phyloP scores from a whole-genome alignment of 2,797 vertebrate genomes.

The Melanitta fusca region DNA sequence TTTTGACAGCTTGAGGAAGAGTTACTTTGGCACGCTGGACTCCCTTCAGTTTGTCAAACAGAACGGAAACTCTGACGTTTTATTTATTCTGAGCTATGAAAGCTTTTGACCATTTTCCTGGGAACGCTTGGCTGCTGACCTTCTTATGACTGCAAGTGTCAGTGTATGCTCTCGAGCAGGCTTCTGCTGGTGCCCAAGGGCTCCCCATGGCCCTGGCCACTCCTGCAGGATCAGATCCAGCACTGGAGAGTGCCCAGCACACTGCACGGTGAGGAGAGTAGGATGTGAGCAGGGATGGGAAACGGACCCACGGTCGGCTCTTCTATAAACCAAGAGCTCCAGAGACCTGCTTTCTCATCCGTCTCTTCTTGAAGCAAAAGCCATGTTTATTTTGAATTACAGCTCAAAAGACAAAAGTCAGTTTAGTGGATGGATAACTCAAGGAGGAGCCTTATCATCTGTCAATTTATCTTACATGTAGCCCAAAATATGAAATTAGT shows the following conservation, averaged over 20 bases:
- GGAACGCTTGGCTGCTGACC: neutral
- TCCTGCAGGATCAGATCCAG: no score
- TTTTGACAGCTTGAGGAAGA: neutral
- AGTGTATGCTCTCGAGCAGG: neutral
- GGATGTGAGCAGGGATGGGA: neutral
- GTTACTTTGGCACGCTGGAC: neutral
- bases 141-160: neutral
- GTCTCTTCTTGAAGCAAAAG: neutral
- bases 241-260: no score
- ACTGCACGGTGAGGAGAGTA: no score
- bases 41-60: neutral
- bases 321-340: neutral
- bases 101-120: neutral
- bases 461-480: neutral
- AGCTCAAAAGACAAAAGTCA: neutral
- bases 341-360: neutral
- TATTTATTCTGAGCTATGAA: neutral
- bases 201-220: no score
- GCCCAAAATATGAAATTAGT: neutral
- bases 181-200: neutral
- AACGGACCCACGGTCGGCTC: neutral
- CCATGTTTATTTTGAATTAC: neutral
- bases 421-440: neutral
- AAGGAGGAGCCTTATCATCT: neutral
- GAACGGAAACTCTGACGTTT: neutral